phyloP scores from a whole-genome alignment of 2,888 invertebrate species.

The Amorpha juglandis region DNA sequence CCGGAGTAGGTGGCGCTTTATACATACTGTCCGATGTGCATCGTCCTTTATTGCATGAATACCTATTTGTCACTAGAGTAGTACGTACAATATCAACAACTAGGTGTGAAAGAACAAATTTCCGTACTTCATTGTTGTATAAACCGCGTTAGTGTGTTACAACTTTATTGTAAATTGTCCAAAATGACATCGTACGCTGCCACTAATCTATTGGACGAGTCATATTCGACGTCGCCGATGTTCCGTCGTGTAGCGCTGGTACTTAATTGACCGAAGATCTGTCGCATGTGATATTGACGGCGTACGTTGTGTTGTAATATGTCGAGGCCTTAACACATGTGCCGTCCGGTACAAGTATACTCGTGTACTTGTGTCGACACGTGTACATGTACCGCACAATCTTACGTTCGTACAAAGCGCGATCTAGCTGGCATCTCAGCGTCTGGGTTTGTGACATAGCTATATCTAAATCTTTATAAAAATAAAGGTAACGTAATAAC shows the following conservation, averaged over 20 bases:
- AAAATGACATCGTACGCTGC: too few relatives aligned
- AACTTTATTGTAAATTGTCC: too few relatives aligned
- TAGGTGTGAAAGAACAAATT: too few relatives aligned
- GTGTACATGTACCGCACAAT: not conserved
- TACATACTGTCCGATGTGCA: constrained; percentile 19
- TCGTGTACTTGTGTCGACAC: constrained; percentile 5
- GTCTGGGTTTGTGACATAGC: constrained; percentile 60
- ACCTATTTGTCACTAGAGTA: not conserved
- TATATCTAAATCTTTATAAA: constrained; percentile 44
- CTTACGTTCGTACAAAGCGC: constrained; percentile 31
- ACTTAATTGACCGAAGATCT: not conserved
- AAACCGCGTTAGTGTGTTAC: too few relatives aligned
- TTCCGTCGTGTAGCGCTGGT: too few relatives aligned
- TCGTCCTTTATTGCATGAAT: not conserved
- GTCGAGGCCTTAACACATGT: not conserved
- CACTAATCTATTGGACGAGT: too few relatives aligned
- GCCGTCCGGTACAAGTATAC: not conserved
- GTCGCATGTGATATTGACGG: not conserved
- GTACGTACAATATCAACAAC: too few relatives aligned
- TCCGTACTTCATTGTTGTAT: too few relatives aligned
- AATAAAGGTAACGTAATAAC: constrained; percentile 52
- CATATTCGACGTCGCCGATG: too few relatives aligned
- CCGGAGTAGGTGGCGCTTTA: constrained; percentile 41
- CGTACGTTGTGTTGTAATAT: not conserved
- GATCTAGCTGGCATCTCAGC: constrained; percentile 44